A percentile compares a stretch with the other conserved stretches of the same genome.
Conservation (phyloP, 92 coral and sea anemone species). For the Epizoanthus illoricatus region DNA sequence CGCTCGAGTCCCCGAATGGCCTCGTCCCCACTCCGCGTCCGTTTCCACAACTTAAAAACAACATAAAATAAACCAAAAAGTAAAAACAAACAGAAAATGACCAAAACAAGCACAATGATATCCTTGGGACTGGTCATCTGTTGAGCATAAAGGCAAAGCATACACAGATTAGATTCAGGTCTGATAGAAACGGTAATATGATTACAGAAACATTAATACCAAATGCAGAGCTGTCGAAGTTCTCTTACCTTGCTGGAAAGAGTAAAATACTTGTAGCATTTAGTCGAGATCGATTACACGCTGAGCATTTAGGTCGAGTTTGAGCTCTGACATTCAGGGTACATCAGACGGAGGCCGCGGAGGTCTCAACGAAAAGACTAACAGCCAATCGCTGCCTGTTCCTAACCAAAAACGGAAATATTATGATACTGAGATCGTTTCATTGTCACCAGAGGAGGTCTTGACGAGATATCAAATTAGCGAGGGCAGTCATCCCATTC, state of each 20-base stretch:
- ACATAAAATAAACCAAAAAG: not conserved
- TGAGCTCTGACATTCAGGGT: too few species aligned
- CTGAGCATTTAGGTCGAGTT: too few species aligned
- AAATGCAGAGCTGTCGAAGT: not conserved
- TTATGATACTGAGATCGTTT: not conserved
- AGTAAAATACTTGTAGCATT: too few species aligned
- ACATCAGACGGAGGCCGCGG: too few species aligned
- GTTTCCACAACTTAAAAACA: not conserved
- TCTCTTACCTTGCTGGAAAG: too few species aligned
- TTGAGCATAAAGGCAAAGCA: not conserved
- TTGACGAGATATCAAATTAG: constrained; percentile 2
- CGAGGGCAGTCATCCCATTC: constrained; percentile 14
- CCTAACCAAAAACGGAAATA: too few species aligned
- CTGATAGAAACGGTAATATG: not conserved
- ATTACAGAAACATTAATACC: not conserved
- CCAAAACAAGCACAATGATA: not conserved
- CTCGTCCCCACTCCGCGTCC: not conserved
- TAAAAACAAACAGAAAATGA: not conserved
- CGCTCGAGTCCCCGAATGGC: constrained; percentile 2
- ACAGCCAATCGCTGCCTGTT: too few species aligned
- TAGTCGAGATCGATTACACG: too few species aligned
- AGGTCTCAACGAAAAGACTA: too few species aligned
- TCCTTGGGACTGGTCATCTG: not conserved
- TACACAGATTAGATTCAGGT: not conserved
- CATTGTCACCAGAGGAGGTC: constrained; percentile 6